Evolutionary conservation across 2,888 invertebrate genomes (phyloP).

Genomic region (Rhagophthalmus giganteus): DNA sequence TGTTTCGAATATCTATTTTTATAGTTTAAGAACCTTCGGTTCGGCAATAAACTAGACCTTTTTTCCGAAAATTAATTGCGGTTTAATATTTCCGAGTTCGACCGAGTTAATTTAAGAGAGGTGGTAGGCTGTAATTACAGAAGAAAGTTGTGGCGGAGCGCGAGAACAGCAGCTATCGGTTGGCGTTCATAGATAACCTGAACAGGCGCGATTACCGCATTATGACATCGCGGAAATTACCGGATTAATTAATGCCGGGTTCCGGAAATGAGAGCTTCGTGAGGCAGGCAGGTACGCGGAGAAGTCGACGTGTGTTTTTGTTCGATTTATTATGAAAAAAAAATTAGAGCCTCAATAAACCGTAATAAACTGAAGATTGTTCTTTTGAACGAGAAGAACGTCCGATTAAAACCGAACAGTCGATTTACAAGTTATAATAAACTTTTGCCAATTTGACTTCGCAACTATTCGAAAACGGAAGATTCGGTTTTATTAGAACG

Average conservation of each 20-base stretch:
- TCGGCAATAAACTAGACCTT: conserved; percentile 3
- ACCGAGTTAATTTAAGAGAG: conserved; percentile 30
- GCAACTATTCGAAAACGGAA: too few species aligned
- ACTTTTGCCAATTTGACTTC: not conserved
- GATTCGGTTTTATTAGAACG: not conserved
- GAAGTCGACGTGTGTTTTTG: conserved; percentile 13
- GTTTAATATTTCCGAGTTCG: too few species aligned
- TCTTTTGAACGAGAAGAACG: too few species aligned
- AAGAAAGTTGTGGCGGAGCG: conserved; percentile 23
- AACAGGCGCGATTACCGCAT: conserved; percentile 39
- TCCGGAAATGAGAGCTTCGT: conserved; percentile 36
- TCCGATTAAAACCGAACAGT: too few species aligned
- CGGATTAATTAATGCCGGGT: conserved; percentile 40
- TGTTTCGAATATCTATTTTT: conserved; percentile 19
- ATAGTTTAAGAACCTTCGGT: too few species aligned
- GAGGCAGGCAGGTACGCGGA: conserved; percentile 4
- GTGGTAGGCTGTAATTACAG: conserved; percentile 28
- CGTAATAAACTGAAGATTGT: too few species aligned
- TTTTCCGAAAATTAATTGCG: not conserved
- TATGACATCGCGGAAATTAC: conserved; percentile 43
- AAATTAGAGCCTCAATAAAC: too few species aligned
- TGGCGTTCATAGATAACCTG: conserved; percentile 32
- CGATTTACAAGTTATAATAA: not conserved
- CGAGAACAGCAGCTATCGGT: conserved; percentile 29
- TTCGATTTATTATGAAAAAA: not conserved